Conservation (phyloP, 2,888 invertebrate genomes). For the Perizoma flavofasciatum region DNA sequence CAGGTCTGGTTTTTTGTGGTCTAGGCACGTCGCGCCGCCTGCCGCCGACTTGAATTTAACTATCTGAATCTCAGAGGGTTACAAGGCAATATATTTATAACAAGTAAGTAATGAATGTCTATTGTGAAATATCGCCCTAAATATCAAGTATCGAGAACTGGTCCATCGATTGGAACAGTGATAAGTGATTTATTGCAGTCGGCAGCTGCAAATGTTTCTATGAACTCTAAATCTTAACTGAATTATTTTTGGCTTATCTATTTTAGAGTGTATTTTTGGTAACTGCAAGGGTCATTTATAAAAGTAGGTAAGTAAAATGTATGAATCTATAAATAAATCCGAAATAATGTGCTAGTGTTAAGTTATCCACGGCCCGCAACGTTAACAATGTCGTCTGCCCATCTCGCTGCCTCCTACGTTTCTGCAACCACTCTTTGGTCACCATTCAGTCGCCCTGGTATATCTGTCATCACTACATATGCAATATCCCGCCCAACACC, state of each 20-base stretch:
- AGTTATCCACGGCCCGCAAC: too few species aligned
- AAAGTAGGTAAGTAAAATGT: too few species aligned
- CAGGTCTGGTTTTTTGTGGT: not conserved
- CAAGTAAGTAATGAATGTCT: constrained; percentile 19
- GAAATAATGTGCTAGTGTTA: too few species aligned
- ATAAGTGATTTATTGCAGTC: constrained; percentile 53
- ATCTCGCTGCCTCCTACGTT: too few species aligned
- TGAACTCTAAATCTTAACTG: constrained; percentile 44
- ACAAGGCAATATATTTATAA: constrained; percentile 13
- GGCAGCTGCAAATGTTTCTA: constrained; percentile 54
- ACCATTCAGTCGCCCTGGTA: too few species aligned
- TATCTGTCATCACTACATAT: too few species aligned
- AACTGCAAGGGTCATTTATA: too few species aligned
- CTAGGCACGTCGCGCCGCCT: too few species aligned
- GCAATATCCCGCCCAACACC: too few species aligned
- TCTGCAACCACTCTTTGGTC: too few species aligned
- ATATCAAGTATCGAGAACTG: constrained; percentile 44
- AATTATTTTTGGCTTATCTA: not conserved
- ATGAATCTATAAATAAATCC: too few species aligned
- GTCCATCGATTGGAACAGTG: constrained; percentile 53
- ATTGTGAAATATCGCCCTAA: constrained; percentile 44
- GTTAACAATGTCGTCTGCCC: not conserved
- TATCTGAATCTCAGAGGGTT: constrained; percentile 6
- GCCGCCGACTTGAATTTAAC: constrained; percentile 1
- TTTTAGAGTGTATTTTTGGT: too few species aligned